Evolutionary conservation across 2,797 vertebrate genomes (phyloP).

Genomic region (Emydoidea blandingii): DNA sequence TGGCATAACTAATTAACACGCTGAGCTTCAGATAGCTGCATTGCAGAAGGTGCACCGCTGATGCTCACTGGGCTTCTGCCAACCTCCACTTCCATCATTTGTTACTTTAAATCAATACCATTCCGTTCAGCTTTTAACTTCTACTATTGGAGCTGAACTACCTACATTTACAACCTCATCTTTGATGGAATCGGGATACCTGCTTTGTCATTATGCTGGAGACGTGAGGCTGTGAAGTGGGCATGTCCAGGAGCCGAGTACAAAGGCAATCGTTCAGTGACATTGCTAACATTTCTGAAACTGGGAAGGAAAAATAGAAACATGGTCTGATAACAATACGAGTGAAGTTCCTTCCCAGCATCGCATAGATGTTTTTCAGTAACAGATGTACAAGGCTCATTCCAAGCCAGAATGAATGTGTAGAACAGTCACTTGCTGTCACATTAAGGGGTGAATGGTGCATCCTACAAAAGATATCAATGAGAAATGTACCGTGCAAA

Average conservation of each 20-base stretch:
- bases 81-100: neutral
- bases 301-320: neutral
- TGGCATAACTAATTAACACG: neutral
- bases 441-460: neutral
- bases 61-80: neutral
- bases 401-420: neutral
- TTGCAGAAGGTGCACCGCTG: neutral
- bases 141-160: neutral
- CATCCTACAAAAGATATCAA: accelerated
- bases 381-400: neutral
- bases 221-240: neutral
- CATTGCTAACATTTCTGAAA: accelerated
- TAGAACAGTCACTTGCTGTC: neutral
- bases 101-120: neutral
- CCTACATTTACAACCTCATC: neutral
- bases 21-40: neutral
- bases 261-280: neutral
- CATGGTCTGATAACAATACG: neutral
- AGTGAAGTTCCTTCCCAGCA: neutral
- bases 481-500: accelerated
- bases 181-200: neutral
- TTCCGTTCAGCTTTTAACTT: conserved; percentile 7
- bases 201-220: neutral
- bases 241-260: neutral
- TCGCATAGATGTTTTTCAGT: neutral